A percentile compares a stretch with the other conserved stretches of the same genome.
Evolutionary conservation across 1,140 invertebrate genomes (phyloP).

Genomic region (Caenorhabditis brenneri): DNA sequence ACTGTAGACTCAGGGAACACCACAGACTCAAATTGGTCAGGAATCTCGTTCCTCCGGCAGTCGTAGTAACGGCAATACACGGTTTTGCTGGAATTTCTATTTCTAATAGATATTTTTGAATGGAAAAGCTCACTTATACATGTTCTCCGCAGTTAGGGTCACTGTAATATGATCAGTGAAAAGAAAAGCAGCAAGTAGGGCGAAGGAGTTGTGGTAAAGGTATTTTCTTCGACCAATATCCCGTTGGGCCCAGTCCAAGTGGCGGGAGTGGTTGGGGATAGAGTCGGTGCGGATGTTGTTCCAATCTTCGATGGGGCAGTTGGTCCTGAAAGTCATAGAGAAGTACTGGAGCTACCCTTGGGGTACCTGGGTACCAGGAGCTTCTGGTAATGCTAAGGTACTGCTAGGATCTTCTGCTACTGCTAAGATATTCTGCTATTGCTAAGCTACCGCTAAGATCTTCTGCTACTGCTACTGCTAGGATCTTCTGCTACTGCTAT

Average conservation of each 20-base stretch:
- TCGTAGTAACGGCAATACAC: slow-evolving; percentile 20
- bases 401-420: too few species aligned
- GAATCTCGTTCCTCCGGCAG: background rate
- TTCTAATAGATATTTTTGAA: background rate
- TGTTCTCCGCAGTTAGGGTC: background rate
- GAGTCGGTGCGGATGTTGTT: background rate
- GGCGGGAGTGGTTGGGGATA: background rate
- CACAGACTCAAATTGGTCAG: background rate
- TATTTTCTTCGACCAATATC: background rate
- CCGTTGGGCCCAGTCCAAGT: background rate
- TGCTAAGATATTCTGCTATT: background rate
- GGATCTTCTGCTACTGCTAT: too few species aligned
- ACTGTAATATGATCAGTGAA: background rate
- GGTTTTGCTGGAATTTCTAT: background rate
- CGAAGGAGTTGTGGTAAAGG: background rate
- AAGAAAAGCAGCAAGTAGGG: background rate
- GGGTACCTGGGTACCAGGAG: too few species aligned
- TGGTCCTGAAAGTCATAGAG: background rate
- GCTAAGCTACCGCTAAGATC: too few species aligned
- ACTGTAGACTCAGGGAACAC: background rate
- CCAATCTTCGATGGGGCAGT: background rate
- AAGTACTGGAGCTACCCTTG: too few species aligned
- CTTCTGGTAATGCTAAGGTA: too few species aligned
- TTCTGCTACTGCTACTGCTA: too few species aligned
- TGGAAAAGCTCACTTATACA: background rate